Conservation (phyloP, 2,797 vertebrate species). For the Antennarius maculatus region DNA sequence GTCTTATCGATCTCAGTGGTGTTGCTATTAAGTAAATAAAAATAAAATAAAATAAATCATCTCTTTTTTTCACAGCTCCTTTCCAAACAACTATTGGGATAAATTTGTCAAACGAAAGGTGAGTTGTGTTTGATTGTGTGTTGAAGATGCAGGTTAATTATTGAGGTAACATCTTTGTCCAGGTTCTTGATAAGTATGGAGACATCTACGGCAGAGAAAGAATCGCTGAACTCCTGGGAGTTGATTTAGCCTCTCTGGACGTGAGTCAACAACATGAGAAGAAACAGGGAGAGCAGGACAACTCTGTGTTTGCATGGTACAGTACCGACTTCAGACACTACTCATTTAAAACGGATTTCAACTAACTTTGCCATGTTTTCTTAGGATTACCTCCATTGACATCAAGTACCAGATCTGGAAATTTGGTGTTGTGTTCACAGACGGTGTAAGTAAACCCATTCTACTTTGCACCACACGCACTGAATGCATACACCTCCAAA, state of each 20-base stretch:
- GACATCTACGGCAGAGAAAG: slow-evolving; percentile 94
- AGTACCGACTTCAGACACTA: background rate
- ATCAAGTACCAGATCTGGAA: slow-evolving; percentile 97
- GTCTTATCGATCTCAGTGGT: background rate
- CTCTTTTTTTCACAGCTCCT: slow-evolving; percentile 81
- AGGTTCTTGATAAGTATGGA: slow-evolving; percentile 95
- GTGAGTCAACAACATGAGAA: slow-evolving; percentile 90
- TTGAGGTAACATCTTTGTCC: slow-evolving; percentile 15
- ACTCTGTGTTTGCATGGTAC: slow-evolving; percentile 88
- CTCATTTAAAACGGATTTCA: background rate
- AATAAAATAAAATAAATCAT: background rate
- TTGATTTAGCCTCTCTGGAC: slow-evolving; percentile 91
- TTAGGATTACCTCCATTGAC: slow-evolving; percentile 89
- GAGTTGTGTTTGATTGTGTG: slow-evolving; percentile 35
- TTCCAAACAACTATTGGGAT: slow-evolving; percentile 97
- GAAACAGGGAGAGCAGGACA: slow-evolving; percentile 85
- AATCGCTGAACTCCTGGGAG: slow-evolving; percentile 92
- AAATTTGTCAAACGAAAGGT: slow-evolving; percentile 98
- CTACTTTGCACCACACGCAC: too few relatives aligned
- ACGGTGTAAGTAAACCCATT: slow-evolving; percentile 85
- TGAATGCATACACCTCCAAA: too few relatives aligned
- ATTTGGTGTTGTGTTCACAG: slow-evolving; percentile 93
- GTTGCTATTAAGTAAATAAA: background rate
- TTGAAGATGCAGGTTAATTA: too few relatives aligned
- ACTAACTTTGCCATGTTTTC: slow-evolving; percentile 16